Evolutionary conservation across 1,140 invertebrate species (phyloP), one percentile per base, ranked within the genome.

Genomic region (Thaumatotibia leucotreta): DNA sequence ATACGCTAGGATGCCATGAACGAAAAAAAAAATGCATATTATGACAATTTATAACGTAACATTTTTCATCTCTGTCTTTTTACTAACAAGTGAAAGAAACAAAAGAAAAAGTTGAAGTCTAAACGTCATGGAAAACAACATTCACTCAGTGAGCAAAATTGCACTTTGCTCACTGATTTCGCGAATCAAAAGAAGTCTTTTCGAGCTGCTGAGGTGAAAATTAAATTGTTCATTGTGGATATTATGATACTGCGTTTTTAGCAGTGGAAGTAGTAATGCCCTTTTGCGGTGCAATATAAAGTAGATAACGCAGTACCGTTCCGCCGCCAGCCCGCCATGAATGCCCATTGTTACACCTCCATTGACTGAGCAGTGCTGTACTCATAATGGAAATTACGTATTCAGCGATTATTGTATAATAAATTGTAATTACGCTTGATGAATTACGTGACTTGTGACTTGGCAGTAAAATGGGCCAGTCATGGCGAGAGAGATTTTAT

Each of bases 341-440:
- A 58, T 58, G 24, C 52, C 52, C 52, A 58, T 58, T 58, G 52
- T 58, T 58, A 54, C 50, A 54, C 52, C 52, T 14, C 27, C 52
- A 58, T 58, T 58, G 52, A 58, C 27, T 58, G 52, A 58, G 29
- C 52, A 58, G 52, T 58, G 24, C 52, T 58, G 23, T 27, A 24
- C 52, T 58, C 11, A 31, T 58, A 58, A 58, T 58, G 23, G 27
- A 58, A 58, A 58, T 58, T 58, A 58, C 52, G 27, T 58, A 58
- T 58, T 31, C 52, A 58, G 4, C 24, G 24, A 58, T 58, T 29
- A 58, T 58, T 58, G 52, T 58, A 31, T 58, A 58, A 29, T 58
- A 58, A 58, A 58, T 58, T 58, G 52, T 58, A 29, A 58, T 58
- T 17, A 20, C 52, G 52, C 29, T 17, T 58, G 23, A 29, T 58